phyloP scores from a whole-genome alignment of 2,888 invertebrate species.

The Auanema sp. region DNA sequence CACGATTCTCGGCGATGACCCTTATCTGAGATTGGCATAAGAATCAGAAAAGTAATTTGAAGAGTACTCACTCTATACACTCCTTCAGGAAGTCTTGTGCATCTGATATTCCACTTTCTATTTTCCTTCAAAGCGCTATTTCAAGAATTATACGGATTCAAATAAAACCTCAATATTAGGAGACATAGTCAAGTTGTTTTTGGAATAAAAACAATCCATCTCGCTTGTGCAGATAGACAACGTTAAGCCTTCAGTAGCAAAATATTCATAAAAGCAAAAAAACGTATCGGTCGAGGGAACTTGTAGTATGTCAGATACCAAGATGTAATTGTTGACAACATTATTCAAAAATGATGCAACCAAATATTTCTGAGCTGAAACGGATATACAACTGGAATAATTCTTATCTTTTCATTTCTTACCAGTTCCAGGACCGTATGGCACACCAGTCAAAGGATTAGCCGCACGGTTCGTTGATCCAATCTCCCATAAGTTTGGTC shows the following conservation, averaged over 20 bases:
- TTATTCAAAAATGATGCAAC: slow-evolving; percentile 43
- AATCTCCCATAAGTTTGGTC: slow-evolving; percentile 53
- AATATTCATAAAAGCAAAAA: slow-evolving; percentile 55
- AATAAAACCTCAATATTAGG: slow-evolving; percentile 22
- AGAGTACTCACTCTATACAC: slow-evolving; percentile 36
- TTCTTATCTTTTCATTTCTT: slow-evolving; percentile 3
- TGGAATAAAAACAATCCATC: slow-evolving; percentile 53
- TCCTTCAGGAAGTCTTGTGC: slow-evolving; percentile 47
- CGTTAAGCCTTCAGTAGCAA: slow-evolving; percentile 43
- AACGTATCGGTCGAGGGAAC: slow-evolving; percentile 44
- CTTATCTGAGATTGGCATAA: slow-evolving; percentile 34
- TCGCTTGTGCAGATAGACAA: slow-evolving; percentile 48
- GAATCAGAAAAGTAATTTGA: background rate
- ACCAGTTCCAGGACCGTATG: slow-evolving; percentile 44
- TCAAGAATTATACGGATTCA: background rate
- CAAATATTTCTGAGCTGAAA: slow-evolving; percentile 42
- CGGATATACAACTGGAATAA: no score
- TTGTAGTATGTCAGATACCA: slow-evolving; percentile 38
- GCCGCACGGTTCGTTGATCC: slow-evolving; percentile 43
- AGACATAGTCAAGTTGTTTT: slow-evolving; percentile 32
- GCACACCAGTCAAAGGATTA: slow-evolving; percentile 46
- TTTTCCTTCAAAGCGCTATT: slow-evolving; percentile 31
- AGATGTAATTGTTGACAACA: slow-evolving; percentile 40
- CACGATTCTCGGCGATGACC: slow-evolving; percentile 50
- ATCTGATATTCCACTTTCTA: slow-evolving; percentile 50